These are phyloP conservation scores for Eupithecia centaureata DNA, from an alignment of 2,888 invertebrate species.

Conservation along the genomic window DNA sequence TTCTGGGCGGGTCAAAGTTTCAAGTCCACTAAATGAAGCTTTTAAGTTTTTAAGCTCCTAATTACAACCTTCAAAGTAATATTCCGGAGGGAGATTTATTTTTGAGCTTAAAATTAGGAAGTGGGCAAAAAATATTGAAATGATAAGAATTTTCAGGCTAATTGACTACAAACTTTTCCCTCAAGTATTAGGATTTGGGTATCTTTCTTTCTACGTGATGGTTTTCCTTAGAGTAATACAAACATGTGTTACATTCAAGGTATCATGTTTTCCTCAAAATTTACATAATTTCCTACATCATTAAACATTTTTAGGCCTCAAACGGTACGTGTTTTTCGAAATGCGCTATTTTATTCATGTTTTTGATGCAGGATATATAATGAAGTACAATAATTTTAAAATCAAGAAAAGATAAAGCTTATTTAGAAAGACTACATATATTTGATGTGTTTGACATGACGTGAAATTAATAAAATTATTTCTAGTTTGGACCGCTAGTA, in stretches of 20 bases:
- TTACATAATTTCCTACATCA: slow-evolving; percentile 2
- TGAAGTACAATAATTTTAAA: too few species aligned
- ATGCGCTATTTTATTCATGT: background rate
- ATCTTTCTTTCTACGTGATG: background rate
- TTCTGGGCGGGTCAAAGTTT: slow-evolving; percentile 4
- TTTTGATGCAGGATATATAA: too few species aligned
- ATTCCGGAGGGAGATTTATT: slow-evolving; percentile 1
- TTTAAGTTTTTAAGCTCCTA: slow-evolving; percentile 5
- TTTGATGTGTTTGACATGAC: too few species aligned
- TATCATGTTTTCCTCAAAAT: slow-evolving; percentile 14
- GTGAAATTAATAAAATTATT: too few species aligned
- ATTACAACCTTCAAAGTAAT: slow-evolving; percentile 17
- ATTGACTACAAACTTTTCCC: slow-evolving; percentile 3
- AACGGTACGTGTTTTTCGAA: background rate
- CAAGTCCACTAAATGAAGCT: slow-evolving; percentile 12
- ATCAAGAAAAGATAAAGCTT: too few species aligned
- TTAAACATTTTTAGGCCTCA: background rate
- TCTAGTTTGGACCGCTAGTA: too few species aligned
- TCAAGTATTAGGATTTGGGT: background rate
- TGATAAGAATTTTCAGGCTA: background rate
- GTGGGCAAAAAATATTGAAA: slow-evolving; percentile 6
- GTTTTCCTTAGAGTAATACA: background rate
- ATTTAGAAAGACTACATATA: too few species aligned
- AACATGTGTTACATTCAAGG: background rate
- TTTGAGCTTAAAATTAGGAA: slow-evolving; percentile 2